Percentiles rank a stretch among this genome's conserved stretches.
These are phyloP conservation scores for Gadus macrocephalus DNA, from an alignment of 2,113 vertebrate genomes.

Conservation along the genomic window DNA sequence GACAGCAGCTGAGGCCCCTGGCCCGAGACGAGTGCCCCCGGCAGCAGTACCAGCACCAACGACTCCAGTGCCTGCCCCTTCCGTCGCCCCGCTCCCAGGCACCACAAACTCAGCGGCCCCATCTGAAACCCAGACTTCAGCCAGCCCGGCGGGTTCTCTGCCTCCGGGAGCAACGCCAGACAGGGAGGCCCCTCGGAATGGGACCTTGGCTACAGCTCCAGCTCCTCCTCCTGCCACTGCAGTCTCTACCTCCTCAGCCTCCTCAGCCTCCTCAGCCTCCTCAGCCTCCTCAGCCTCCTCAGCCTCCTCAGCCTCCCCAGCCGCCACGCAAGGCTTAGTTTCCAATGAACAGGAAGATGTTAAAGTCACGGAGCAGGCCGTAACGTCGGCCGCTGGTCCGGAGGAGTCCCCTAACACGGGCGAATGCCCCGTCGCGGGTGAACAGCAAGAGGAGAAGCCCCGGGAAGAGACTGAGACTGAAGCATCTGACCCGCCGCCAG, in stretches of 20 bases:
- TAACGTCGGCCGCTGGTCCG: constrained; percentile 1
- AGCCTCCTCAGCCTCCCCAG: constrained; percentile 1
- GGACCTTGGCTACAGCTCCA: constrained; percentile 15
- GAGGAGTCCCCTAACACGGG: constrained; percentile 14
- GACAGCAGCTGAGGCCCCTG: constrained; percentile 13
- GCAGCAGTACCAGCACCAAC: constrained; percentile 29
- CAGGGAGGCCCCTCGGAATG: neutral
- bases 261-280: neutral
- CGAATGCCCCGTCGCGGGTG: constrained; percentile 10
- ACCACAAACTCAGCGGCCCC: constrained; percentile 38
- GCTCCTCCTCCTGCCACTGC: constrained; percentile 10
- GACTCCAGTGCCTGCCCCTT: constrained; percentile 25
- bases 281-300: neutral
- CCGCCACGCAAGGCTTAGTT: neutral
- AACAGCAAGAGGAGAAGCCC: constrained; percentile 39
- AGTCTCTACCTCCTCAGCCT: neutral
- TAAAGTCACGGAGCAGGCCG: neutral
- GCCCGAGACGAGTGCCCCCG: constrained; percentile 13
- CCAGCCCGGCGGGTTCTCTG: neutral
- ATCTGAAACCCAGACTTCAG: constrained; percentile 24
- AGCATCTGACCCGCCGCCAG: constrained; percentile 28
- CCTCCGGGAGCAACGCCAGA: neutral
- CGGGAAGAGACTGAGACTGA: constrained; percentile 47
- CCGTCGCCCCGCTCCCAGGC: neutral
- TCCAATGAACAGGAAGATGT: too few relatives aligned